These are phyloP conservation scores for Chauna torquata DNA, from an alignment of 2,113 vertebrate species.

Conservation along the genomic window DNA sequence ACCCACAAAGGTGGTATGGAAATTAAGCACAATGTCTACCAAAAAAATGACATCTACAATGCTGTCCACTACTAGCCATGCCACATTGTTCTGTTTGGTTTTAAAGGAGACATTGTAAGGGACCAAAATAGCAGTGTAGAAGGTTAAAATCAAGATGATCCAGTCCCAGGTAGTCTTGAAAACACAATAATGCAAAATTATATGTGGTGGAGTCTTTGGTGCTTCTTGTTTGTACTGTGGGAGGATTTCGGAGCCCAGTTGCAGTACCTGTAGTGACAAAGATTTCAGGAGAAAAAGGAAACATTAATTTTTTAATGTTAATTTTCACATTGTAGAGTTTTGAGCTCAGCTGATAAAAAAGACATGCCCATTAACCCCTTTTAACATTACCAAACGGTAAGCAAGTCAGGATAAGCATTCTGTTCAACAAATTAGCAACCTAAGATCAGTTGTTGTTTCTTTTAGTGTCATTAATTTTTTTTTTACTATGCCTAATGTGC, in stretches of 20 bases:
- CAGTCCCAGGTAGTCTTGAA: slow-evolving; percentile 99
- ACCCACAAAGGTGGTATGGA: slow-evolving; percentile 96
- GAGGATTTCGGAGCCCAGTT: slow-evolving; percentile 95
- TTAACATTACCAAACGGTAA: not conserved
- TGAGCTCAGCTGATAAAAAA: slow-evolving; percentile 10
- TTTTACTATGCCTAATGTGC: not conserved
- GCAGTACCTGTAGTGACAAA: slow-evolving; percentile 85
- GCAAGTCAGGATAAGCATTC: not conserved
- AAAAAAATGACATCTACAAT: slow-evolving; percentile 97
- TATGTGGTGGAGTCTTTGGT: slow-evolving; percentile 95
- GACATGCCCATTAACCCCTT: not conserved
- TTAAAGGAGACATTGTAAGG: slow-evolving; percentile 98
- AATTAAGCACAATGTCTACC: slow-evolving; percentile 97
- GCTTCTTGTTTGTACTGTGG: slow-evolving; percentile 98
- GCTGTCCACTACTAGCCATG: slow-evolving; percentile 96
- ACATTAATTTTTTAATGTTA: not conserved
- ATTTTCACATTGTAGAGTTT: not conserved
- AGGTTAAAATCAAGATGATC: slow-evolving; percentile 98
- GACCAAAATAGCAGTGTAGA: slow-evolving; percentile 97
- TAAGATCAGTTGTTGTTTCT: not conserved
- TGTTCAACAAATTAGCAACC: not conserved
- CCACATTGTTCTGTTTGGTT: slow-evolving; percentile 97
- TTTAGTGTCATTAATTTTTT: not conserved
- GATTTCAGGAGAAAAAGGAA: slow-evolving; percentile 26
- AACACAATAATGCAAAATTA: slow-evolving; percentile 96